phyloP scores from a whole-genome alignment of 2,888 invertebrate species.

The Itoplectis maculator region DNA sequence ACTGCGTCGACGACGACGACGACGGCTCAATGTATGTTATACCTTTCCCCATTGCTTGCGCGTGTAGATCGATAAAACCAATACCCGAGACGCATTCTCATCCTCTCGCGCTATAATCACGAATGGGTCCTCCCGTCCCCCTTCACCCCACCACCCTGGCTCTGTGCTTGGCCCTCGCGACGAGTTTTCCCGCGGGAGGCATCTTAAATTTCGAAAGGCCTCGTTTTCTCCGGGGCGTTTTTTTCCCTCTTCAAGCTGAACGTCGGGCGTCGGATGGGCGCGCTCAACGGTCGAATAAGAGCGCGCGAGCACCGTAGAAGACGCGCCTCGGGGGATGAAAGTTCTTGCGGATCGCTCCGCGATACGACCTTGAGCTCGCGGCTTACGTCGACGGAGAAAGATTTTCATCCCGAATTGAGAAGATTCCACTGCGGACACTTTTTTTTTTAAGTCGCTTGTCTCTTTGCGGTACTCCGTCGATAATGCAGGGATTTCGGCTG shows the following conservation, averaged over 20 bases:
- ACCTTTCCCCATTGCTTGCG: not conserved
- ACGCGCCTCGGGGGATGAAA: constrained; percentile 10
- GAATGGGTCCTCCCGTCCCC: constrained; percentile 17
- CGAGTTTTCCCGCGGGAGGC: constrained; percentile 28
- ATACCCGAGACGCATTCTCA: constrained; percentile 51
- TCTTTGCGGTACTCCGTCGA: not conserved
- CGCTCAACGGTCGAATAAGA: constrained; percentile 1
- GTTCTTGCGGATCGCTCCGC: not conserved
- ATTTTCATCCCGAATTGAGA: not conserved
- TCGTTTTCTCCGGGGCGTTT: constrained; percentile 22
- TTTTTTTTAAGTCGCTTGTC: not conserved
- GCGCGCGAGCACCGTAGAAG: not conserved
- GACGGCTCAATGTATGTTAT: not conserved
- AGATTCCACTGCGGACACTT: not conserved
- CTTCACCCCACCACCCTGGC: not conserved
- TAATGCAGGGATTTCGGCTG: not conserved
- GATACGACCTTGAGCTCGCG: constrained; percentile 13
- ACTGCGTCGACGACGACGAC: too few species aligned
- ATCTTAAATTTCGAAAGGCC: constrained; percentile 44
- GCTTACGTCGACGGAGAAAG: not conserved
- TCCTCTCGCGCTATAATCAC: constrained; percentile 49
- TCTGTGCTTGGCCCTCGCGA: not conserved
- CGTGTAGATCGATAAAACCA: constrained; percentile 56
- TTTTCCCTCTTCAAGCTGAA: constrained; percentile 36
- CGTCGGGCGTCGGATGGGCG: constrained; percentile 5